Percentiles rank a stretch among this genome's conserved stretches.
Conservation (phyloP, 2,888 invertebrate species). For the Lasioglossum oenotherae region DNA sequence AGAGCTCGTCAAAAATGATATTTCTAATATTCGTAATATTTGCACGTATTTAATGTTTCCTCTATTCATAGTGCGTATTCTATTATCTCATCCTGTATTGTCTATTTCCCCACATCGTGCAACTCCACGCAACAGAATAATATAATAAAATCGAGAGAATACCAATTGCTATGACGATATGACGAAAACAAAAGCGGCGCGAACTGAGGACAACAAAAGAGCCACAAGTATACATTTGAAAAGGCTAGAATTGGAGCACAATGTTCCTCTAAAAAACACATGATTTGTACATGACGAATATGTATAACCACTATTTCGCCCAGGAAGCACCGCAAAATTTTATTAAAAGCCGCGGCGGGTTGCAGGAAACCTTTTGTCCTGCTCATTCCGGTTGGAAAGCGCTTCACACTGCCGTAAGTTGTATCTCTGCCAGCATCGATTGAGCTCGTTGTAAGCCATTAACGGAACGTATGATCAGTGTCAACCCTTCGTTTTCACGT, state of each 20-base stretch:
- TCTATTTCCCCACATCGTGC: not conserved
- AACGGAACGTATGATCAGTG: slow-evolving; percentile 14
- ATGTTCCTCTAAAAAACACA: not conserved
- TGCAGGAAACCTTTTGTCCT: slow-evolving; percentile 20
- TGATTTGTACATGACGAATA: not conserved
- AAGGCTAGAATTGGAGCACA: not conserved
- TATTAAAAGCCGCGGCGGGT: not conserved
- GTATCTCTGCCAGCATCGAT: slow-evolving; percentile 12
- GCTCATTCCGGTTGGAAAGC: slow-evolving; percentile 6
- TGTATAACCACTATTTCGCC: not conserved
- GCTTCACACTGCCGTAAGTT: slow-evolving; percentile 4
- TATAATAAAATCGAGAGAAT: not conserved
- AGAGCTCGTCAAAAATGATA: not conserved
- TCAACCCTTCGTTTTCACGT: slow-evolving; percentile 39
- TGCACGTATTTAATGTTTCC: not conserved
- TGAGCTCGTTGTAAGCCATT: not conserved
- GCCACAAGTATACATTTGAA: not conserved
- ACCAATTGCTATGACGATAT: not conserved
- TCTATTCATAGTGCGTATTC: not conserved
- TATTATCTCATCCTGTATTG: not conserved
- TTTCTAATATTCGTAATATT: not conserved
- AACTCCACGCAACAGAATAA: not conserved
- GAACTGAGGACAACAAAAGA: not conserved
- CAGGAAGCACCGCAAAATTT: not conserved
- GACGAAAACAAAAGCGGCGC: not conserved